These are phyloP conservation scores for Girardinichthys multiradiatus DNA, from an alignment of 2,113 vertebrate species.

Conservation along the genomic window DNA sequence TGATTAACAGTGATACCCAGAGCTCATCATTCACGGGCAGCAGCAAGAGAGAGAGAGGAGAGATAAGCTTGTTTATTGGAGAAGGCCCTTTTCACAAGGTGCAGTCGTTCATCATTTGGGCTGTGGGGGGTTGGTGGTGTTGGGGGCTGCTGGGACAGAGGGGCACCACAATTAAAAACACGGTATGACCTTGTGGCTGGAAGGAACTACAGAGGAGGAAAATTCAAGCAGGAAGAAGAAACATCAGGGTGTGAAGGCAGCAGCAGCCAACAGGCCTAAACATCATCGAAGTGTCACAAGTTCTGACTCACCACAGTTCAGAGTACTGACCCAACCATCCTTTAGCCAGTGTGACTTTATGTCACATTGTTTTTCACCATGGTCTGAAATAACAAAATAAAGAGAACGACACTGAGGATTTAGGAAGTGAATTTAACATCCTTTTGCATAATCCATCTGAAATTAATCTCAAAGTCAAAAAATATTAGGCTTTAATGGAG, in stretches of 20 bases:
- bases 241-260: conserved; percentile 1
- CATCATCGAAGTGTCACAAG: neutral
- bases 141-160: conserved; percentile 31
- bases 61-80: conserved; percentile 93
- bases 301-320: too few relatives aligned
- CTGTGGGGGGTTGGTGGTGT: conserved; percentile 43
- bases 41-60: conserved; percentile 71
- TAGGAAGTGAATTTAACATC: too few relatives aligned
- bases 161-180: conserved; percentile 92
- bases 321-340: too few relatives aligned
- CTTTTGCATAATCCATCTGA: too few relatives aligned
- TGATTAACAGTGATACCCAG: conserved; percentile 92
- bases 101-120: conserved; percentile 78
- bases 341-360: too few relatives aligned
- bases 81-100: conserved; percentile 81
- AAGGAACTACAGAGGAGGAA: conserved; percentile 70
- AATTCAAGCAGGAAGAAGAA: conserved; percentile 34
- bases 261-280: neutral
- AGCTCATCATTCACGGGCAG: conserved; percentile 90
- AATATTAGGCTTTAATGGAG: too few relatives aligned
- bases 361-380: too few relatives aligned
- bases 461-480: too few relatives aligned
- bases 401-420: too few relatives aligned
- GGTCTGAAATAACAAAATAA: too few relatives aligned
- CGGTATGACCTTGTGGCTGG: conserved; percentile 87